Percentiles rank a stretch among this genome's conserved stretches.
Evolutionary conservation across 2,113 vertebrate genomes (phyloP).

Genomic region (Polypterus senegalus): DNA sequence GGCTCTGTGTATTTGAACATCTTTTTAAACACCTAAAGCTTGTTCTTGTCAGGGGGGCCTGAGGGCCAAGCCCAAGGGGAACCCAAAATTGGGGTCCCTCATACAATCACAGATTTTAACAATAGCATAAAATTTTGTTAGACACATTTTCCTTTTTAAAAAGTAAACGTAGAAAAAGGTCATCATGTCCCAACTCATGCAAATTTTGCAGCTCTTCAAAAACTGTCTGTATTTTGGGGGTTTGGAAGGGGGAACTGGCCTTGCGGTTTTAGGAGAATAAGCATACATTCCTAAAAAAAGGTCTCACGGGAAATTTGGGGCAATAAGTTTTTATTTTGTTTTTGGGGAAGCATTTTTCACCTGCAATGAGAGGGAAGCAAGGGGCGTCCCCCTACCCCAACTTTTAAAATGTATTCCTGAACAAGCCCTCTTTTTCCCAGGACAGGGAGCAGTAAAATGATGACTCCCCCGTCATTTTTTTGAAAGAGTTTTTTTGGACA

Average conservation of each 20-base stretch:
- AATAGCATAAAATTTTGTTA: constrained; percentile 21
- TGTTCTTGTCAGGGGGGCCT: constrained; percentile 18
- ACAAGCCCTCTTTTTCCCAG: constrained; percentile 26
- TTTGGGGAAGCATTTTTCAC: too few species aligned
- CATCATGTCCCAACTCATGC: constrained; percentile 23
- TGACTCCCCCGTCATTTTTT: constrained; percentile 19
- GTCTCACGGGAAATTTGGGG: constrained; percentile 16
- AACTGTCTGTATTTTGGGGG: constrained; percentile 27
- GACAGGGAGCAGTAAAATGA: constrained; percentile 31
- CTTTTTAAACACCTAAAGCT: constrained; percentile 16
- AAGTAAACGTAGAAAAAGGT: constrained; percentile 15
- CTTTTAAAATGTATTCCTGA: constrained; percentile 11
- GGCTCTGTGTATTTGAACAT: too few species aligned
- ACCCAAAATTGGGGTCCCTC: constrained; percentile 20
- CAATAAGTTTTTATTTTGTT: constrained; percentile 14
- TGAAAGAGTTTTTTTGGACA: constrained; percentile 26
- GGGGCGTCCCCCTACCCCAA: constrained; percentile 12
- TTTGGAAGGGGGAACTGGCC: constrained; percentile 22
- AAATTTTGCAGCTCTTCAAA: constrained; percentile 25
- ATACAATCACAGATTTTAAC: constrained; percentile 19
- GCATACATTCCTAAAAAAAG: constrained; percentile 22
- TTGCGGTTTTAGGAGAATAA: constrained; percentile 25
- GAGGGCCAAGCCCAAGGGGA: constrained; percentile 21
- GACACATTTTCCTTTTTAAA: constrained; percentile 19
- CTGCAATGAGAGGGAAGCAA: constrained; percentile 10